Conservation (phyloP, 2,113 vertebrate genomes). For the Irena cyanogastra region DNA sequence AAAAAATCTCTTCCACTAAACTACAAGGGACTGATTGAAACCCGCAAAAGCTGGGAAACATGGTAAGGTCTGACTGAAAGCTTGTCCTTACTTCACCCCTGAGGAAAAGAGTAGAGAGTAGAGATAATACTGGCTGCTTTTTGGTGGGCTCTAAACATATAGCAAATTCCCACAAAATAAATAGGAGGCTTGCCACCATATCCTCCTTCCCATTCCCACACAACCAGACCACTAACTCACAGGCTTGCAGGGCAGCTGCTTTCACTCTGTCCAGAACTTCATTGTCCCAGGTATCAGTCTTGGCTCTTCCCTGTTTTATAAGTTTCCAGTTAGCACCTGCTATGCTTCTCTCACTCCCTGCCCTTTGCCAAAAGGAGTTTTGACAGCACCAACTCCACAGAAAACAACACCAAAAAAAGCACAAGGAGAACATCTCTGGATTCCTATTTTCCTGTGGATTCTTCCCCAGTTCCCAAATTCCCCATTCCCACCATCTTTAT, state of each 20-base stretch:
- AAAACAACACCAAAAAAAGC: background rate
- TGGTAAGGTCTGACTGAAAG: background rate
- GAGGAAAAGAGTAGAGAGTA: background rate
- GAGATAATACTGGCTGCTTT: background rate
- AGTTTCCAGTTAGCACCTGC: background rate
- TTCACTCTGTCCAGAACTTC: background rate
- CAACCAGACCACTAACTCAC: background rate
- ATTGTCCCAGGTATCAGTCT: background rate
- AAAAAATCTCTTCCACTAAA: background rate
- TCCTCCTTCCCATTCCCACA: background rate
- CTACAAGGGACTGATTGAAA: constrained; percentile 13
- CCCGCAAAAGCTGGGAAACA: constrained; percentile 26
- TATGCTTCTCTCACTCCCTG: background rate
- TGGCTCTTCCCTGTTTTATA: background rate
- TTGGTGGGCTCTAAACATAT: background rate
- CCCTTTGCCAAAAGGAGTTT: background rate
- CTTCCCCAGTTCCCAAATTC: background rate
- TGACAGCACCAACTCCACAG: background rate
- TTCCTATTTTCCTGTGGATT: background rate
- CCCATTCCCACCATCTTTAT: background rate
- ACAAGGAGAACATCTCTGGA: background rate
- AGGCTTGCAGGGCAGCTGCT: background rate
- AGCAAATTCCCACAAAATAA: background rate
- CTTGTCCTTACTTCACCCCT: constrained; percentile 47
- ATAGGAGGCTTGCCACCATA: background rate